These are phyloP conservation scores for Pachyseris speciosa DNA, from an alignment of 64 coral and sea anemone species.

Conservation along the genomic window DNA sequence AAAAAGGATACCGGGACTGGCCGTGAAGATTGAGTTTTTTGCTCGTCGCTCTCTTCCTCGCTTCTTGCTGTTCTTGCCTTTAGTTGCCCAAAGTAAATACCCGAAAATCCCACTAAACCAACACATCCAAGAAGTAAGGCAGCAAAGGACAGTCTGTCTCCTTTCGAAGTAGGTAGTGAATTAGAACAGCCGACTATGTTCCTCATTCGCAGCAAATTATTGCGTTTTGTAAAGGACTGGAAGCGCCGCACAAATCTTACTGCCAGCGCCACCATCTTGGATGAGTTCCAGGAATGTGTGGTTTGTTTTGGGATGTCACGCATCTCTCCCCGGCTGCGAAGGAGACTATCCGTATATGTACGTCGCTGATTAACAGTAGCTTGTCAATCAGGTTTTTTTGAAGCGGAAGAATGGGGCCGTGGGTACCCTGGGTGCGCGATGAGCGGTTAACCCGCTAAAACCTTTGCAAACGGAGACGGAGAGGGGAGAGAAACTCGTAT, in stretches of 20 bases:
- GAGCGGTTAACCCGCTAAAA: no score
- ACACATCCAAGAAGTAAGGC: conserved; percentile 26
- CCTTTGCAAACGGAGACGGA: no score
- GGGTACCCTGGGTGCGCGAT: no score
- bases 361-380: no score
- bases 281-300: no score
- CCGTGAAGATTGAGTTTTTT: not conserved
- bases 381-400: no score
- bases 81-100: not conserved
- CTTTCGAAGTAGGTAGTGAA: not conserved
- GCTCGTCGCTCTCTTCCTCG: not conserved
- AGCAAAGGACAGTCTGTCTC: not conserved
- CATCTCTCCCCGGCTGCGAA: no score
- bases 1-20: not conserved
- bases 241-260: not conserved
- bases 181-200: not conserved
- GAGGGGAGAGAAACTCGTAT: no score
- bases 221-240: not conserved
- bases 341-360: no score
- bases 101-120: conserved; percentile 26
- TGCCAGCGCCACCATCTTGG: not conserved
- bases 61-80: not conserved
- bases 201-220: not conserved
- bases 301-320: no score
- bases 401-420: no score